Conservation (phyloP, 2,113 vertebrate species). For the Arenaria interpres region DNA sequence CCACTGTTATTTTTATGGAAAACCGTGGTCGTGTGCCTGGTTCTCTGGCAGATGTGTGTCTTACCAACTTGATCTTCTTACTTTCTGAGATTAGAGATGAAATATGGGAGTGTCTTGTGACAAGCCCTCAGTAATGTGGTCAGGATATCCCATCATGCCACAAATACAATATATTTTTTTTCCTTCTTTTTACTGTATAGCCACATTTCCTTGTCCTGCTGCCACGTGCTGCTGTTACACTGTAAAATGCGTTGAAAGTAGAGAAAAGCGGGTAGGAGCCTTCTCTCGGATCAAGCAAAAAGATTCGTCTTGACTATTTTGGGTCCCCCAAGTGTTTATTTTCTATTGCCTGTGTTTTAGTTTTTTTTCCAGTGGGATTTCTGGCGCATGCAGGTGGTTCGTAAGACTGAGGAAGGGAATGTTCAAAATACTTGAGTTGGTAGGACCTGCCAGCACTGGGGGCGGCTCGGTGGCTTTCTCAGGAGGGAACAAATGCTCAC, state of each 20-base stretch:
- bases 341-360: not conserved
- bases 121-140: not conserved
- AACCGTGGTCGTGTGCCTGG: not conserved
- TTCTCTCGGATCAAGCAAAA: not conserved
- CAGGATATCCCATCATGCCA: not conserved
- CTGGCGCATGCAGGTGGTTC: not conserved
- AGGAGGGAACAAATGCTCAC: accelerated
- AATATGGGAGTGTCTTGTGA: not conserved
- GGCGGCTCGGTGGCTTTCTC: not conserved
- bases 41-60: not conserved
- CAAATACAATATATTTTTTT: not conserved
- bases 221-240: not conserved
- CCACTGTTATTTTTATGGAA: not conserved
- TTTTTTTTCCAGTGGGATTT: not conserved
- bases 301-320: accelerated
- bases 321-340: not conserved
- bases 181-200: not conserved
- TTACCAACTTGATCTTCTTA: not conserved
- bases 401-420: not conserved
- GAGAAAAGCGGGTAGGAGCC: not conserved
- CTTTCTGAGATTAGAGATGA: not conserved
- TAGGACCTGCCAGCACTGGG: not conserved
- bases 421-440: not conserved
- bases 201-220: not conserved
- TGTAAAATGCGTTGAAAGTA: not conserved